phyloP scores from a whole-genome alignment of 2,888 invertebrate genomes.

The Bombylius major region DNA sequence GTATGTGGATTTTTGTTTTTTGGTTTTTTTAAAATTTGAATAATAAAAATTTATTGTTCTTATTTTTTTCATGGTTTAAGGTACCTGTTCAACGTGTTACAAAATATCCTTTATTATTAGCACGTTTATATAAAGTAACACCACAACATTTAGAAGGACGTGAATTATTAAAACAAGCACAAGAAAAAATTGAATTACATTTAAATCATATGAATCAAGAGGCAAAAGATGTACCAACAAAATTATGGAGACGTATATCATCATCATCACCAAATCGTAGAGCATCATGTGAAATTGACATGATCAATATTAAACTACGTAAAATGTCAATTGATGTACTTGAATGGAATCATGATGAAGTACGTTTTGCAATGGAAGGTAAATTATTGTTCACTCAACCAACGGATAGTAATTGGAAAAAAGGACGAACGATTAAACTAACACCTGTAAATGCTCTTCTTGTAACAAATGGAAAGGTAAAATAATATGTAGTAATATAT shows the following conservation, averaged over 20 bases:
- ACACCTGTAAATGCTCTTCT: conserved; percentile 79
- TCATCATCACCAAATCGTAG: conserved; percentile 54
- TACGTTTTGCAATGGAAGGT: conserved; percentile 82
- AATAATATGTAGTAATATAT: neutral
- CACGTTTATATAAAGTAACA: conserved; percentile 81
- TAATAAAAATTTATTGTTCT: neutral
- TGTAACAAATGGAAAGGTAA: conserved; percentile 83
- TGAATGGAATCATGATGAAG: conserved; percentile 90
- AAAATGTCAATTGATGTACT: conserved; percentile 89
- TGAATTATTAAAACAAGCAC: conserved; percentile 73
- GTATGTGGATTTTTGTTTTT: conserved; percentile 36
- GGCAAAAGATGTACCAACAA: conserved; percentile 81
- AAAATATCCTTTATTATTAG: conserved; percentile 86
- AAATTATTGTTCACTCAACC: conserved; percentile 78
- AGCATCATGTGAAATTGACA: conserved; percentile 71
- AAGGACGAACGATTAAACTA: conserved; percentile 78
- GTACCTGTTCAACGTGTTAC: conserved; percentile 94
- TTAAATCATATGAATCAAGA: conserved; percentile 90
- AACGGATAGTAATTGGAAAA: conserved; percentile 82
- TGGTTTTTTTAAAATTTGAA: no score
- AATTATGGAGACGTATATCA: conserved; percentile 79
- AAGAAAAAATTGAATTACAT: conserved; percentile 84
- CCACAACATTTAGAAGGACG: conserved; percentile 72
- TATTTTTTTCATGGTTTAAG: conserved; percentile 31
- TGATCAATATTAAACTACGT: conserved; percentile 77